Evolutionary conservation across 2,113 vertebrate species (phyloP).

Genomic region (Aegithalos caudatus): DNA sequence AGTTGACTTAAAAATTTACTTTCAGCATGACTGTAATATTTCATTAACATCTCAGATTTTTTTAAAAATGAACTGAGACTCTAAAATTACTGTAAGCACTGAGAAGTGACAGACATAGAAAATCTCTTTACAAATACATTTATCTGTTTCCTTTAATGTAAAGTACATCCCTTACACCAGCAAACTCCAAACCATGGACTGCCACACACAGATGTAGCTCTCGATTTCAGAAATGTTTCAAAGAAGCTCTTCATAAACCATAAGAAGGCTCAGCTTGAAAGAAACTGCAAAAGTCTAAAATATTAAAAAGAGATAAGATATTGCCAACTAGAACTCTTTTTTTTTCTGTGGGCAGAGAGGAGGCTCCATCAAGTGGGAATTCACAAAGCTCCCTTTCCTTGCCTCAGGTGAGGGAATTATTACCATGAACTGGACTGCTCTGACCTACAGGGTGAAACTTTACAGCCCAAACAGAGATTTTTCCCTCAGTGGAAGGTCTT

Average conservation of each 20-base stretch:
- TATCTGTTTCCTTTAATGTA: not conserved
- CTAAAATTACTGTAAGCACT: not conserved
- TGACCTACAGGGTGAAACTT: not conserved
- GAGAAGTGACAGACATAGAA: not conserved
- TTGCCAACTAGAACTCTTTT: not conserved
- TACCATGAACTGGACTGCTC: not conserved
- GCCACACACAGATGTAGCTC: not conserved
- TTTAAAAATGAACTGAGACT: not conserved
- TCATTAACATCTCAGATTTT: not conserved
- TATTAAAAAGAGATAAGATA: not conserved
- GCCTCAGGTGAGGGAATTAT: not conserved
- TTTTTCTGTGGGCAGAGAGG: not conserved
- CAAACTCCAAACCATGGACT: not conserved
- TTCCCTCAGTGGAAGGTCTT: not conserved
- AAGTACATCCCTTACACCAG: not conserved
- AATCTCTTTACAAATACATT: not conserved
- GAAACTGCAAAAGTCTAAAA: not conserved
- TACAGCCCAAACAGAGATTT: not conserved
- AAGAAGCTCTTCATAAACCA: not conserved
- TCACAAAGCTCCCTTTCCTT: not conserved
- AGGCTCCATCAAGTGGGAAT: not conserved
- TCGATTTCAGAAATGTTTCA: not conserved
- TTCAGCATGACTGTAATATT: not conserved
- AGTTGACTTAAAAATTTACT: not conserved
- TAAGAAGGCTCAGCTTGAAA: not conserved